Conservation (phyloP, 2,113 vertebrate genomes). For the Anhinga anhinga region DNA sequence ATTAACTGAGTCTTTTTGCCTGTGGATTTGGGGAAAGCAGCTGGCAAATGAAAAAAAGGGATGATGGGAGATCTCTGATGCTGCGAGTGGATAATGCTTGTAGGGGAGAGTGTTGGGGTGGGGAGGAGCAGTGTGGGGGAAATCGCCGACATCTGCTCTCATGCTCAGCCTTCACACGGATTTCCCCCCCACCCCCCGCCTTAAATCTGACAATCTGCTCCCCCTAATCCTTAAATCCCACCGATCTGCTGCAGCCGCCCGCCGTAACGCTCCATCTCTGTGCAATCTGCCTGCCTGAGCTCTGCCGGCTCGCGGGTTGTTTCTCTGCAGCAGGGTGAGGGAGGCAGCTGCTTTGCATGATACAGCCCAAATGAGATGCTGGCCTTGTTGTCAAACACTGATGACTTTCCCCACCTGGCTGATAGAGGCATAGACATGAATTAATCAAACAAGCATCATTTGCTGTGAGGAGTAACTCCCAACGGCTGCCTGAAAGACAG, state of each 20-base stretch:
- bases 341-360: background rate
- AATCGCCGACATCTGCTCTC: constrained; percentile 83
- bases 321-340: background rate
- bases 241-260: constrained; percentile 71
- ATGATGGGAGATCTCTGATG: constrained; percentile 74
- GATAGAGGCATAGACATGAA: background rate
- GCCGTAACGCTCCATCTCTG: constrained; percentile 26
- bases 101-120: background rate
- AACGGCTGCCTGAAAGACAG: background rate
- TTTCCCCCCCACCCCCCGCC: constrained; percentile 65
- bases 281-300: background rate
- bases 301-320: background rate
- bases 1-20: constrained; percentile 62
- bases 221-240: constrained; percentile 80
- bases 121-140: constrained; percentile 8
- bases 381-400: background rate
- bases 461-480: background rate
- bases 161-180: constrained; percentile 75
- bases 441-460: background rate
- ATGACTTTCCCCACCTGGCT: background rate
- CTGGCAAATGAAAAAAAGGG: constrained; percentile 65
- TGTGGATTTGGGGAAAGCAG: constrained; percentile 60
- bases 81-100: constrained; percentile 71
- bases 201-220: constrained; percentile 71
- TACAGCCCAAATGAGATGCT: background rate